phyloP scores from a whole-genome alignment of 2,888 invertebrate genomes.

The Polyommatus iphigenia region DNA sequence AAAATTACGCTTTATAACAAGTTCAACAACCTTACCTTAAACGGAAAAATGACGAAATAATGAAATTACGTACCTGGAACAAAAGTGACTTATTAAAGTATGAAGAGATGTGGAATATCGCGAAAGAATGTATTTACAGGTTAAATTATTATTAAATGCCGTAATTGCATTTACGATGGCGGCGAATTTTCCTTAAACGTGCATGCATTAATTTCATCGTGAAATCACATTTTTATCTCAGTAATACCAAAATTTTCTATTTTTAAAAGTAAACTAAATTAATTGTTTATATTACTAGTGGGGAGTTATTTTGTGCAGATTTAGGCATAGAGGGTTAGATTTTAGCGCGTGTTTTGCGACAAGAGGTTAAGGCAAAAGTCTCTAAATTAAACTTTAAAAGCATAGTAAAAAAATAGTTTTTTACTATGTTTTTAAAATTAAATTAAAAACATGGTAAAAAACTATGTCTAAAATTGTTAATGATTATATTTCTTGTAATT shows the following conservation, averaged over 20 bases:
- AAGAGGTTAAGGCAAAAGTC: no score
- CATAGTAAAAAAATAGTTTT: not conserved
- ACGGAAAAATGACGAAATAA: slow-evolving; percentile 13
- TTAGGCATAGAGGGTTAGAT: no score
- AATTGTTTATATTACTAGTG: no score
- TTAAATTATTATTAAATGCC: slow-evolving; percentile 11
- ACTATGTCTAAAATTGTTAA: not conserved
- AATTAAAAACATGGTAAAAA: not conserved
- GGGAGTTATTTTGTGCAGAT: no score
- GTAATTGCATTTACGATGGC: not conserved
- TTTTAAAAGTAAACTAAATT: no score
- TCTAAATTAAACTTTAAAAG: not conserved
- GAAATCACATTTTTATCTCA: not conserved
- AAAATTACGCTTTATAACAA: slow-evolving; percentile 29
- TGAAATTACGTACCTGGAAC: slow-evolving; percentile 27
- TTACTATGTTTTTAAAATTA: no score
- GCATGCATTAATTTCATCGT: not conserved
- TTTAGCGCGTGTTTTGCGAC: no score
- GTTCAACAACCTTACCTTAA: slow-evolving; percentile 25
- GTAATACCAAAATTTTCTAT: not conserved
- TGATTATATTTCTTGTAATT: not conserved
- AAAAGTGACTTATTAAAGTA: slow-evolving; percentile 23
- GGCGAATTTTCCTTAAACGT: not conserved
- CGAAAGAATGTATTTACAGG: slow-evolving; percentile 18
- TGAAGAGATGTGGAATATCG: slow-evolving; percentile 20